These are phyloP conservation scores for Aspidoscelis tigris DNA, from an alignment of 2,113 vertebrate genomes.

Conservation along the genomic window DNA sequence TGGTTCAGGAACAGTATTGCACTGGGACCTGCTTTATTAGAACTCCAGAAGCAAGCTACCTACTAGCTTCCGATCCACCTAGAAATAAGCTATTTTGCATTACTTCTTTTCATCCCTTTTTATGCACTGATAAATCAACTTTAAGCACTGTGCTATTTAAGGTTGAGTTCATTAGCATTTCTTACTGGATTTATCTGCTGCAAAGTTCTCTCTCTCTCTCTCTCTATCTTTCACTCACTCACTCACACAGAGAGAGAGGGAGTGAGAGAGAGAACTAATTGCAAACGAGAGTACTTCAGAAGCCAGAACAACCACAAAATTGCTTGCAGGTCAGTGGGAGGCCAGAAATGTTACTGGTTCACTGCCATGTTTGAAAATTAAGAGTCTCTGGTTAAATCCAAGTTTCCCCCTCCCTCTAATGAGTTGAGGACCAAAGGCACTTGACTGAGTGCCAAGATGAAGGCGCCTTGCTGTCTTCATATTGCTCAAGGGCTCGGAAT, in stretches of 20 bases:
- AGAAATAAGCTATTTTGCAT: background rate
- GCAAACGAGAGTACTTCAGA: conserved; percentile 3
- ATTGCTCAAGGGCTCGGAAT: conserved; percentile 66
- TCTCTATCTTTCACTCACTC: background rate
- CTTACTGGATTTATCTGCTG: conserved; percentile 36
- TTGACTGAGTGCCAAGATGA: conserved; percentile 65
- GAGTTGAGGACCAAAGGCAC: conserved; percentile 66
- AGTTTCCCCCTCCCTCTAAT: conserved; percentile 71
- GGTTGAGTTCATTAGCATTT: conserved; percentile 39
- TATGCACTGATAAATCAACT: background rate
- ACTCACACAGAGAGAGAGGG: background rate
- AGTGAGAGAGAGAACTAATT: conserved; percentile 14
- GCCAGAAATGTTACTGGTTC: conserved; percentile 42
- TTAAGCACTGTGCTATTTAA: background rate
- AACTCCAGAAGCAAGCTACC: too few species aligned
- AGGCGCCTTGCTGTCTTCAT: conserved; percentile 64
- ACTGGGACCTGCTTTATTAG: too few species aligned
- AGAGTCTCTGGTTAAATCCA: conserved; percentile 68
- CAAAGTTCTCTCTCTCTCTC: too few species aligned
- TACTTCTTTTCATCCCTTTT: background rate
- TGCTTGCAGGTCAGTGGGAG: conserved; percentile 37
- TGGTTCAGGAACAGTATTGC: too few species aligned
- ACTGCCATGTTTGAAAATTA: conserved; percentile 65
- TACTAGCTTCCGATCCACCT: too few species aligned
- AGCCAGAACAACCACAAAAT: conserved; percentile 24